Conservation (phyloP, 2,113 vertebrate species). For the Perca flavescens region DNA sequence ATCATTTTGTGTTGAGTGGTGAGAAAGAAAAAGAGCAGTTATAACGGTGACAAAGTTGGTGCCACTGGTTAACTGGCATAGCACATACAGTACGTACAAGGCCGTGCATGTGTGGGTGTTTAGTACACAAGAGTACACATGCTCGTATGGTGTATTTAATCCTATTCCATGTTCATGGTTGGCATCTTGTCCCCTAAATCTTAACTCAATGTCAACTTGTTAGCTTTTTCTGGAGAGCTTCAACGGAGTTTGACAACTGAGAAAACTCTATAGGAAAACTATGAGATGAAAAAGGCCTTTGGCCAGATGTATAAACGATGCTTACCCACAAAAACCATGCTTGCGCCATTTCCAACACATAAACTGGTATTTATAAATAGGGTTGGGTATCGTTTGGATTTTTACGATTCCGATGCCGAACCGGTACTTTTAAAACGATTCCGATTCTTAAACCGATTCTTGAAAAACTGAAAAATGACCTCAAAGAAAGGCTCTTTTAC, state of each 20-base stretch:
- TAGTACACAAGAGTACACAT: slow-evolving; percentile 27
- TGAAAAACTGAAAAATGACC: no score
- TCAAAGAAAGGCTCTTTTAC: no score
- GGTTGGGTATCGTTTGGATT: no score
- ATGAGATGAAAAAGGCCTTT: neutral
- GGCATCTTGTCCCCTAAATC: neutral
- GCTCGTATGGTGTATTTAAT: slow-evolving; percentile 25
- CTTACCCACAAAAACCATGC: no score
- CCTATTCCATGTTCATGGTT: neutral
- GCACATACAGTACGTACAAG: neutral
- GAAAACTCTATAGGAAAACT: neutral
- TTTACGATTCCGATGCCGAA: no score
- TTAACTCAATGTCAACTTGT: neutral
- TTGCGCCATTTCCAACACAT: no score
- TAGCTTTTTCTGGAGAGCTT: neutral
- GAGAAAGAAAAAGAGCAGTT: neutral
- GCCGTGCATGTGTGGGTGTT: slow-evolving; percentile 5
- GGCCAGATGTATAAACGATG: no score
- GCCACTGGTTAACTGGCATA: slow-evolving; percentile 2
- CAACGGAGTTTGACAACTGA: slow-evolving; percentile 3
- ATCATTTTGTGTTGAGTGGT: slow-evolving; percentile 11
- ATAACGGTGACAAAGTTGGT: slow-evolving; percentile 22
- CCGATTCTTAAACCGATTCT: no score
- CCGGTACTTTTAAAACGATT: no score
- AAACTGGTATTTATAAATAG: no score